Base-by-base conservation (phyloP, 2,113 vertebrate species). In the Dasypus novemcinctus region DNA sequence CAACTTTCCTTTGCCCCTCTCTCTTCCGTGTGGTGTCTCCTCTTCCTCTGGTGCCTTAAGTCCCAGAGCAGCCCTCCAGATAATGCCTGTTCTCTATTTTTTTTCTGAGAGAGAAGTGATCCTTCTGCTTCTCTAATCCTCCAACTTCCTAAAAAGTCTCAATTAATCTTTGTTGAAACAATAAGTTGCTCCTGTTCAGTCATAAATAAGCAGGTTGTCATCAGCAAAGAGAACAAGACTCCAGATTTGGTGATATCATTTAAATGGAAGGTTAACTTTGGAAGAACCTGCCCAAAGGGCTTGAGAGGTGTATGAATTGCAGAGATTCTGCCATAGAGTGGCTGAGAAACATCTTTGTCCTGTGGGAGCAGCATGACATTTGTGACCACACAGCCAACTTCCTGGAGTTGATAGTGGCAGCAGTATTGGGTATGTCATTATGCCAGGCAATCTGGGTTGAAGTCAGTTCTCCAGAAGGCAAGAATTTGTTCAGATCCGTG, bases 361-460 rank as follows among this genome's bases (percentile, higher is more conserved):
- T n/a, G 4, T 78, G 41, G 13, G 7, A 80, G 49, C 36, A 76
- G 46, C 38, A 27, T 4, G 5, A 18, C 7, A n/a, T 25, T 79
- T 49, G 18, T 18, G 15, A 63, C n/a, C 41, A 0, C 36, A 72
- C 36, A 72, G 69, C 21, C 21, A 23, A 6, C 31, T 57, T 79
- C 18, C 8, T 57, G 38, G 31, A 68, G 49, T 2, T 1, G 1
- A 1, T 57, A 13, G 1, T 64, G 31, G 23, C 5, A 12, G 0
- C 2, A 2, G 1, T 41, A 13, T 1, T 71, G 27, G 23, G 8
- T 20, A 0, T 5, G 1, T 83, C 38, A 79, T 25, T 31, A 14
- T 23, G 12, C 20, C 20, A 15, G 27, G 14, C 38, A 36, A 21
- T 49, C 17, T 54, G 52, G 54, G n/a, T 46, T 74, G 52, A 61